Percentiles rank a stretch among this genome's conserved stretches.
These are phyloP conservation scores for Zootoca vivipara DNA, from an alignment of 2,113 vertebrate genomes.

Conservation along the genomic window DNA sequence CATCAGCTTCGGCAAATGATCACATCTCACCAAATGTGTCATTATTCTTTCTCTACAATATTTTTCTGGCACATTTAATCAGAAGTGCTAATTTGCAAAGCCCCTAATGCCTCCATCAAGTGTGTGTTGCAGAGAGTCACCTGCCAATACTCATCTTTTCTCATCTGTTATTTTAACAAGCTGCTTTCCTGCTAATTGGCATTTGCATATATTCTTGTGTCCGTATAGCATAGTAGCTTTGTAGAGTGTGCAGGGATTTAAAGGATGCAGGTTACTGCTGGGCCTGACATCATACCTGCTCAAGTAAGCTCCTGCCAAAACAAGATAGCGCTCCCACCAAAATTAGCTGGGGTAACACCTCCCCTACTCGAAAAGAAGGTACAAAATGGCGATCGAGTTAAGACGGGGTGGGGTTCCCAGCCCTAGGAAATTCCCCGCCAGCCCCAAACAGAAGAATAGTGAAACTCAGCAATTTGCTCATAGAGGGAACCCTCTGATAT, in stretches of 20 bases:
- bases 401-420: too few relatives aligned
- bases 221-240: not conserved
- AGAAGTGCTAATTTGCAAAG: conserved; percentile 57
- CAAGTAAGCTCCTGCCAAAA: too few relatives aligned
- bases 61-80: conserved; percentile 62
- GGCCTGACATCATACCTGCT: not conserved
- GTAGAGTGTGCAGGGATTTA: not conserved
- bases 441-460: too few relatives aligned
- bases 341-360: too few relatives aligned
- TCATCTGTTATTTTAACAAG: conserved; percentile 45
- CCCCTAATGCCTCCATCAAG: conserved; percentile 44
- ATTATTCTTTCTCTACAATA: conserved; percentile 56
- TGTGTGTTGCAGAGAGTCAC: conserved; percentile 38
- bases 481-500: too few relatives aligned
- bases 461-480: too few relatives aligned
- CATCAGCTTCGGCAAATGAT: conserved; percentile 60
- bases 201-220: conserved; percentile 29
- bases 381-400: too few relatives aligned
- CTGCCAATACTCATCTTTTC: conserved; percentile 27
- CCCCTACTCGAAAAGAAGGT: too few relatives aligned
- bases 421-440: too few relatives aligned
- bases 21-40: conserved; percentile 48
- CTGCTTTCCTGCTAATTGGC: conserved; percentile 41
- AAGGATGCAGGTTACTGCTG: not conserved
- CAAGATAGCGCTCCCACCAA: too few relatives aligned